Evolutionary conservation across 2,113 vertebrate genomes (phyloP).

Genomic region (Opisthocomus hoazin): DNA sequence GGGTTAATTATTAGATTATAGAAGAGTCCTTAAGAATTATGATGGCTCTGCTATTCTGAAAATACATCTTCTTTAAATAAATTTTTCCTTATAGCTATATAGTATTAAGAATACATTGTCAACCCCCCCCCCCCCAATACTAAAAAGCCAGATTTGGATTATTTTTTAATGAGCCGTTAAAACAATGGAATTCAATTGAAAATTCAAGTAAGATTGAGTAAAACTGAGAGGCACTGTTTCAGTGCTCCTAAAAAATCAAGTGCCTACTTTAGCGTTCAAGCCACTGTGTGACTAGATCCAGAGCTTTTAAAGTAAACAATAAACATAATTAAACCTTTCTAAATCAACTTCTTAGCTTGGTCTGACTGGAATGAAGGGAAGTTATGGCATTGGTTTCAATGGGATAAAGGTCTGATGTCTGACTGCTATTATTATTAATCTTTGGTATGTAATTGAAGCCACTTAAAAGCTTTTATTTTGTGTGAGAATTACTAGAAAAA

Average conservation of each 20-base stretch:
- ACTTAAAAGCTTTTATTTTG: not conserved
- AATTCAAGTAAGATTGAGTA: not conserved
- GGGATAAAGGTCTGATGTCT: not conserved
- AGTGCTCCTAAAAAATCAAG: not conserved
- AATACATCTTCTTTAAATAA: not conserved
- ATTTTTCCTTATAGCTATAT: not conserved
- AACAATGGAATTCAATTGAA: not conserved
- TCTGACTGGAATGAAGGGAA: not conserved
- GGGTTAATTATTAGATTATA: not conserved
- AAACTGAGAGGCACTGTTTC: not conserved
- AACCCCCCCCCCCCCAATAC: accelerated
- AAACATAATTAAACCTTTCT: not conserved
- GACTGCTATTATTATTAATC: not conserved
- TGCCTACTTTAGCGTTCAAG: not conserved
- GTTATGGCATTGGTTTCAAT: not conserved
- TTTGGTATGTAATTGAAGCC: not conserved
- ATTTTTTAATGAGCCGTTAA: not conserved
- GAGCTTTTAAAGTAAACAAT: not conserved
- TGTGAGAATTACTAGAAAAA: not conserved
- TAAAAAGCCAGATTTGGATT: not conserved
- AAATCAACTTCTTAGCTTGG: not conserved
- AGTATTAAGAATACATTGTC: not conserved
- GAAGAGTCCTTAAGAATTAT: not conserved
- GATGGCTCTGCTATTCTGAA: not conserved
- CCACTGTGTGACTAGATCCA: not conserved